Conservation (phyloP, 2,888 invertebrate species). For the Lissonota sp. region DNA sequence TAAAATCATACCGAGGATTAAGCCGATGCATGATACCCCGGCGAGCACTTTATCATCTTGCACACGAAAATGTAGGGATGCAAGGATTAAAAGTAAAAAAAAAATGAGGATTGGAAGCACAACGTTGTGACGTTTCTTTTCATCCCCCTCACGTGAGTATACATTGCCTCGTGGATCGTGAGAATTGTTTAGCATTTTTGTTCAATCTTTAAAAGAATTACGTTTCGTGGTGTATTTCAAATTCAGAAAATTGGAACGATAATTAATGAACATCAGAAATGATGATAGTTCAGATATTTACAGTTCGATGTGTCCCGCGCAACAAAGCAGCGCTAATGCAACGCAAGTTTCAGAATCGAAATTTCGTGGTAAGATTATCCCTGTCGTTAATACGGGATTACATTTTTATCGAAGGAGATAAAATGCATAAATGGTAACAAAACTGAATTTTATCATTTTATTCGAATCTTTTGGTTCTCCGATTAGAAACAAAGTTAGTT, state of each 20-base stretch:
- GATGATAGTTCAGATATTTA: neutral
- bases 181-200: neutral
- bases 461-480: neutral
- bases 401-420: neutral
- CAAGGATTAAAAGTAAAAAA: constrained; percentile 59
- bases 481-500: neutral
- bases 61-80: constrained; percentile 21
- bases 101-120: constrained; percentile 19
- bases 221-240: neutral
- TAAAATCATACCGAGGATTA: constrained; percentile 77
- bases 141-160: too few relatives aligned
- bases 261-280: neutral
- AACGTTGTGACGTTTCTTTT: too few relatives aligned
- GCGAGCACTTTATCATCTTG: neutral
- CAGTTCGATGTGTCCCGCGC: too few relatives aligned
- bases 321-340: neutral
- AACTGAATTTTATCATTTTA: neutral
- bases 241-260: neutral
- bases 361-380: neutral
- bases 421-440: neutral
- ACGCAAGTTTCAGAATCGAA: neutral
- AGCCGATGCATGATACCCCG: constrained; percentile 22
- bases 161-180: neutral
- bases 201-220: neutral
- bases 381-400: neutral